phyloP scores from a whole-genome alignment of 2,888 invertebrate genomes.

The Meandrusa payeni region DNA sequence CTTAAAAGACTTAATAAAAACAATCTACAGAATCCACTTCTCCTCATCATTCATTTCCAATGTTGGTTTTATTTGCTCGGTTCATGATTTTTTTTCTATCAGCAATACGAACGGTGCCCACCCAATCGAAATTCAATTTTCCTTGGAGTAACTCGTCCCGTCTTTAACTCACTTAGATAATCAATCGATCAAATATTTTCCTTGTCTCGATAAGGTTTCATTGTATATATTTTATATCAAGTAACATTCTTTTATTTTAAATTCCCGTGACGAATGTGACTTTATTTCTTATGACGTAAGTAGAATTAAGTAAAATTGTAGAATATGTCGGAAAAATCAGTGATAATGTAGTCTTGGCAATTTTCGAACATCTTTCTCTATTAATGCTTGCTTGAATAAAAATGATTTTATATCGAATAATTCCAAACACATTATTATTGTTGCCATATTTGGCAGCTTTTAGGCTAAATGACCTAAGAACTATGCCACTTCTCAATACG shows the following conservation, averaged over 20 bases:
- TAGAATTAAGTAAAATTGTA: too few relatives aligned
- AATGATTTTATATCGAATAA: too few relatives aligned
- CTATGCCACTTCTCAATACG: too few relatives aligned
- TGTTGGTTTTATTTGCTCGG: conserved; percentile 19
- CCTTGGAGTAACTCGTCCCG: conserved; percentile 16
- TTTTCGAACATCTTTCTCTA: too few relatives aligned
- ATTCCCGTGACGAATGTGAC: too few relatives aligned
- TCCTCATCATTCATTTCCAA: conserved; percentile 15
- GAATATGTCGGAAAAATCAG: too few relatives aligned
- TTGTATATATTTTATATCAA: conserved; percentile 11
- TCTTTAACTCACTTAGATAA: conserved; percentile 20
- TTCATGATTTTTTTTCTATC: conserved; percentile 17
- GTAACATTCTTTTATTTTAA: not conserved
- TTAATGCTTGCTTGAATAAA: too few relatives aligned
- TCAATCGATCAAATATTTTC: conserved; percentile 21
- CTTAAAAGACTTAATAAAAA: conserved; percentile 15
- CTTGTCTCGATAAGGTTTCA: conserved; percentile 12
- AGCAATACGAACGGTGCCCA: conserved; percentile 17
- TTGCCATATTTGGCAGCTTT: too few relatives aligned
- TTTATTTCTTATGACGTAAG: too few relatives aligned
- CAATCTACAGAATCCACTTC: conserved; percentile 15
- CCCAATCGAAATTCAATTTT: conserved; percentile 23
- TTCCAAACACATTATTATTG: too few relatives aligned
- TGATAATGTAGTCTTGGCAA: too few relatives aligned
- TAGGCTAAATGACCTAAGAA: too few relatives aligned